Evolutionary conservation across 2,113 vertebrate genomes (phyloP), one percentile per base, ranked within the genome.

Genomic region (Panthera leo): DNA sequence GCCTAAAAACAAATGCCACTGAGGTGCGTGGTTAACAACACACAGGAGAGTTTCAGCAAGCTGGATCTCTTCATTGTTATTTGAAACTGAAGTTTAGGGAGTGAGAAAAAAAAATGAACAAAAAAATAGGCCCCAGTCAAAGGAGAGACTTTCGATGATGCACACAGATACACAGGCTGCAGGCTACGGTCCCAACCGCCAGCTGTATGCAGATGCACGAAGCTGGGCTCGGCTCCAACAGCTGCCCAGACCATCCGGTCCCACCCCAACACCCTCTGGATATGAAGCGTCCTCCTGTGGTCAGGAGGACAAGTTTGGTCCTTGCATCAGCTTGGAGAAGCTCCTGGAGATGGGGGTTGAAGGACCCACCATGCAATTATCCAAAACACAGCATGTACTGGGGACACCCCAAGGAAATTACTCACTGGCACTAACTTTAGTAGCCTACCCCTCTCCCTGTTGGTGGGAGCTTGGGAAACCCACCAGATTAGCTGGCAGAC

Each of bases 151-250:
- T 42, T 39, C 0, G 3, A 29, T 48, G 82, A 12, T 8, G 21
- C 55, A 36, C 8, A 67, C 27, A 58, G 84, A 84, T 10, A 42
- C 65, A 3, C 23, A 71, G 29, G 55, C 55, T 48, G 53, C 31
- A 61, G 36, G 8, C 29, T 25, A 14, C 18, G 31, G 39, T 2
- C 29, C 63, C 53, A 0, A 4, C 29, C 23, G 25, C 29, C 7
- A 31, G 29, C 7, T 5, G 23, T 2, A 10, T 39, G 45, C 34
- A 36, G 23, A 3, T 0, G 0, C 6, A 31, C 3, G 5, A 39
- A 27, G 8, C 21, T 10, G 0, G 53, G 18, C 36, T 34, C 27
- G 19, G n/a, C 27, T 89, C 16, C 15, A 75, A 65, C 5, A 25
- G 13, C 67, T 7, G 42, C 63, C 29, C 18, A 45, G 12, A 31